Percentiles rank a stretch among this genome's conserved stretches.
These are phyloP conservation scores for Nannoperca australis DNA, from an alignment of 2,797 vertebrate species.

Conservation along the genomic window DNA sequence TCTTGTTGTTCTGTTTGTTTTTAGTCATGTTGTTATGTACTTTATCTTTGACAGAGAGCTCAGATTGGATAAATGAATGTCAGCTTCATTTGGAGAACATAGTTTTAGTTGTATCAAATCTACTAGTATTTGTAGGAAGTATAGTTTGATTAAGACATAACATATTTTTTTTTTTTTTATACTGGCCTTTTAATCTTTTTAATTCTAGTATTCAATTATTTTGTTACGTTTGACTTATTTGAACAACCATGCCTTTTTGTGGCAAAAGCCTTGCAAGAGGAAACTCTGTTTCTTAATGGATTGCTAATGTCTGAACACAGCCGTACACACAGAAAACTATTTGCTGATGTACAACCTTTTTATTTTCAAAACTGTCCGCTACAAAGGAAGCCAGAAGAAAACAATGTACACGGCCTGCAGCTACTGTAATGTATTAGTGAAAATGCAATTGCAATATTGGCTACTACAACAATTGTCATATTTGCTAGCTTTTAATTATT, in stretches of 20 bases:
- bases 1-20: slow-evolving; percentile 44
- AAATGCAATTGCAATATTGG: background rate
- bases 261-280: background rate
- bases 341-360: background rate
- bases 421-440: background rate
- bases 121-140: background rate
- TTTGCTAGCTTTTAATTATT: background rate
- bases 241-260: background rate
- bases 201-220: too few relatives aligned
- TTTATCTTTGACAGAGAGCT: background rate
- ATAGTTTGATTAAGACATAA: background rate
- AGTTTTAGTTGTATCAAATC: background rate
- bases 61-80: background rate
- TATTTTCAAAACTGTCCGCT: too few relatives aligned
- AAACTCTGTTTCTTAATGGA: too few relatives aligned
- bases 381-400: background rate
- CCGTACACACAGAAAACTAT: background rate
- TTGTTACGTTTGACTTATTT: background rate
- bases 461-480: background rate
- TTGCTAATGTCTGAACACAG: too few relatives aligned
- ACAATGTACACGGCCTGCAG: too few relatives aligned
- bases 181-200: background rate
- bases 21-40: slow-evolving; percentile 17
- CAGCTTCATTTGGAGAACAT: slow-evolving; percentile 1
- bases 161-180: background rate